phyloP scores from a whole-genome alignment of 2,797 vertebrate species.

The Arrhamphus sclerolepis region DNA sequence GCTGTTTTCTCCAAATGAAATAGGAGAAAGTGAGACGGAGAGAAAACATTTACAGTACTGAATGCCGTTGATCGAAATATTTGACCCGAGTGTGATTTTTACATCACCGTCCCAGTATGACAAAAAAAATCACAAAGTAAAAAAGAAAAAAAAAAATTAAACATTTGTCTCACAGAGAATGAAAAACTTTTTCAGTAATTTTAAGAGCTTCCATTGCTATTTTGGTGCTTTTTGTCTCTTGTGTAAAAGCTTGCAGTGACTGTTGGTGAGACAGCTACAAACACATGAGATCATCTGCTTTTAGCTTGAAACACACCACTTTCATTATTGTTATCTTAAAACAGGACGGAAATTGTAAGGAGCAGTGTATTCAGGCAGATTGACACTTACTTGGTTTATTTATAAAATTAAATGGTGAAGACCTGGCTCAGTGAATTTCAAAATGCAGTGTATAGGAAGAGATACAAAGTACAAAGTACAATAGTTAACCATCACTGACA shows the following conservation, averaged over 20 bases:
- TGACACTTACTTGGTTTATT: constrained; percentile 79
- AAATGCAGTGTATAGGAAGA: constrained; percentile 82
- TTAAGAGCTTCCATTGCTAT: constrained; percentile 20
- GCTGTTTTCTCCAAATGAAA: too few relatives aligned
- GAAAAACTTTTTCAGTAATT: too few relatives aligned
- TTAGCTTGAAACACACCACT: constrained; percentile 25
- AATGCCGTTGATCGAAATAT: too few relatives aligned
- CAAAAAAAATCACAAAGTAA: too few relatives aligned
- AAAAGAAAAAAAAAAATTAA: too few relatives aligned
- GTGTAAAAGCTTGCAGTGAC: constrained; percentile 13
- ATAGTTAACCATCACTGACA: constrained; percentile 79
- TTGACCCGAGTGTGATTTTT: too few relatives aligned
- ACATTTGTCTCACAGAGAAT: too few relatives aligned
- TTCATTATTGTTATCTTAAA: constrained; percentile 17
- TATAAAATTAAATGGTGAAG: constrained; percentile 81
- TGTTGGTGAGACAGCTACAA: background rate
- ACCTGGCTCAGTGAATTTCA: constrained; percentile 79
- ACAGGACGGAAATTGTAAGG: constrained; percentile 10
- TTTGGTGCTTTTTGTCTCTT: constrained; percentile 34
- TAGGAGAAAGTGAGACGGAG: too few relatives aligned
- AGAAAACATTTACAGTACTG: too few relatives aligned
- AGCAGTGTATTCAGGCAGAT: constrained; percentile 40
- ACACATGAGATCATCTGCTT: background rate
- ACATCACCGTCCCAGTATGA: too few relatives aligned
- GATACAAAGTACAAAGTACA: constrained; percentile 83